phyloP scores from a whole-genome alignment of 2,888 invertebrate species.

The Gortyna flavago region DNA sequence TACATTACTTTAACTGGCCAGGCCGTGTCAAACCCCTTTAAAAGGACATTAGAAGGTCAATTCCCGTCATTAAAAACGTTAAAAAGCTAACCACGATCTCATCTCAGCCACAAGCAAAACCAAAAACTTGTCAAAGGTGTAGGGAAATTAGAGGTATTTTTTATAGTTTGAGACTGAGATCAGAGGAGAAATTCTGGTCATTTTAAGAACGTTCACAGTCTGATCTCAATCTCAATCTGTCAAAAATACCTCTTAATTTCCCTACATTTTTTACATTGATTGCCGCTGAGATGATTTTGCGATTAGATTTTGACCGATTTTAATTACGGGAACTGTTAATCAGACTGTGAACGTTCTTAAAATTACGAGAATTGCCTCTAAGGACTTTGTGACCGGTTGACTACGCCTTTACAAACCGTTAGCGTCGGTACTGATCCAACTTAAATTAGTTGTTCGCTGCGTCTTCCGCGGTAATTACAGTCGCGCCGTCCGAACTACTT shows the following conservation, averaged over 20 bases:
- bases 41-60: neutral
- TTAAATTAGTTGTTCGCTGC: slow-evolving; percentile 81
- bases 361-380: neutral
- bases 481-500: slow-evolving; percentile 61
- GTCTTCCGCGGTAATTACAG: slow-evolving; percentile 73
- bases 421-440: slow-evolving; percentile 73
- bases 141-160: neutral
- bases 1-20: neutral
- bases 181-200: no score
- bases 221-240: no score
- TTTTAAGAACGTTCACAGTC: no score
- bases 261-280: no score
- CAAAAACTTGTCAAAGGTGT: no score
- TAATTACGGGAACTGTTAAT: no score
- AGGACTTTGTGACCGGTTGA: slow-evolving; percentile 8
- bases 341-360: neutral
- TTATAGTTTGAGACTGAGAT: neutral
- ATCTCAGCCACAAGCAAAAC: no score
- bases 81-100: no score
- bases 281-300: no score
- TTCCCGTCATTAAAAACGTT: no score
- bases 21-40: neutral
- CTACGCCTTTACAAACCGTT: slow-evolving; percentile 55
- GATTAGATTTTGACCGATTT: no score
- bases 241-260: no score